Conservation (phyloP, 2,113 vertebrate genomes). For the Holacanthus passer region DNA sequence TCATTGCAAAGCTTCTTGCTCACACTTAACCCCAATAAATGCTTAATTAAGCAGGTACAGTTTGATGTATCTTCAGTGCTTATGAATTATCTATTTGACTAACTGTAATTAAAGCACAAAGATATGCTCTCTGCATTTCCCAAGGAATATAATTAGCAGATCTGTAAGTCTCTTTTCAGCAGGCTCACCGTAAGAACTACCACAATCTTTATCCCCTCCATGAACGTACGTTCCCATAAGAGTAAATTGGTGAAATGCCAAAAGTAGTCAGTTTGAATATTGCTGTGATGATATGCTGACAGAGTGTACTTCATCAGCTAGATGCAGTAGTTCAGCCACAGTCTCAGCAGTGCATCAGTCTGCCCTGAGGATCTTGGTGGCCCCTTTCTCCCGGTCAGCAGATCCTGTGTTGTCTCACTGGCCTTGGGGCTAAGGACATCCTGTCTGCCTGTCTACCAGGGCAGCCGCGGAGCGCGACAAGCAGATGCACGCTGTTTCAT, state of each 20-base stretch:
- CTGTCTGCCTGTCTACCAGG: constrained; percentile 67
- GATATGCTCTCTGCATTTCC: not conserved
- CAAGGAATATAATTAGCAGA: constrained; percentile 2
- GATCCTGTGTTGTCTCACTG: constrained; percentile 53
- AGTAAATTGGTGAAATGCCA: constrained; percentile 25
- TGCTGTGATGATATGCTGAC: constrained; percentile 58
- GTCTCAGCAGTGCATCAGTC: constrained; percentile 35
- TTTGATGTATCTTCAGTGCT: not conserved
- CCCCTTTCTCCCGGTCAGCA: constrained; percentile 74
- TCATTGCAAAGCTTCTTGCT: constrained; percentile 11
- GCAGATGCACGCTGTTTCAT: constrained; percentile 72
- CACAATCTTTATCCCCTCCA: not conserved
- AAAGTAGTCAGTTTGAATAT: constrained; percentile 48
- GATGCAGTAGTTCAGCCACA: constrained; percentile 49
- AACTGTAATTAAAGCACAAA: constrained; percentile 35
- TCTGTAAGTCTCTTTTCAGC: not conserved
- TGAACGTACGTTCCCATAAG: not conserved
- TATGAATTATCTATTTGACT: constrained; percentile 24
- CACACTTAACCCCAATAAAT: constrained; percentile 43
- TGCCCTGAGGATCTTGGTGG: constrained; percentile 63
- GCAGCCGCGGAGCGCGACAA: constrained; percentile 54
- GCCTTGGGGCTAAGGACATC: constrained; percentile 71
- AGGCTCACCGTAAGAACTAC: constrained; percentile 7
- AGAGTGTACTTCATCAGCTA: constrained; percentile 57
- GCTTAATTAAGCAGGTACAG: constrained; percentile 37